Base-by-base conservation (phyloP, 2,113 vertebrate species). In the Podarcis cretensis region DNA sequence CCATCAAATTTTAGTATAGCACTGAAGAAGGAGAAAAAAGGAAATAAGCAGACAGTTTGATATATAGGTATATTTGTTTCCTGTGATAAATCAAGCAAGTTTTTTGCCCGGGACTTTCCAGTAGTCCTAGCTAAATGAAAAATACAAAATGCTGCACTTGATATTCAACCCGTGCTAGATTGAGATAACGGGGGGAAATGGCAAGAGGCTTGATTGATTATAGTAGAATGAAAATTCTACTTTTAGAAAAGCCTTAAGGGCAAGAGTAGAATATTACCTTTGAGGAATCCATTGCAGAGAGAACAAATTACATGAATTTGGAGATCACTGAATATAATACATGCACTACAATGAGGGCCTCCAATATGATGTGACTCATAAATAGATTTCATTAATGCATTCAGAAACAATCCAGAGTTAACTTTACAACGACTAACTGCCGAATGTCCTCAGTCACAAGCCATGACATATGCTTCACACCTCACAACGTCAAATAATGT, bases 101-200 rank as follows among this genome's bases (percentile, higher is more conserved):
- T 85, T 73, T 12, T 9, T 86, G 83, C 83, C 48, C 86, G 88
- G 90, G 32, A 92, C 81, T 95, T 95, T 92, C 74, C 87, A 93
- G 77, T 86, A 78, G 93, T 89, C 76, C 90, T 92, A 54, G 6
- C 69, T 90, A n/a, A 90, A 78, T 13, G 3, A 40, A 95, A 94
- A 93, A 91, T 81, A 84, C 43, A 79, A 78, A 89, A 86, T n/a
- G 73, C 83, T 87, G 66, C 66, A 84, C 76, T 92, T 94, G 89
- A 93, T 87, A 92, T 95, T 95, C 91, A 93, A 92, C 83, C 91
- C 86, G 71, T 83, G 78, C 91, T 95, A 91, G 74, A 93, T 57
- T 92, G 68, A 84, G 91, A 86, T 89, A 94, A 89, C 88, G 83
- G 63, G 84, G 78, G 73, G 92, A 95, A 94, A 91, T 90, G 90